These are phyloP conservation scores for Sphinx pinastri DNA, from an alignment of 2,888 invertebrate genomes.

Conservation along the genomic window DNA sequence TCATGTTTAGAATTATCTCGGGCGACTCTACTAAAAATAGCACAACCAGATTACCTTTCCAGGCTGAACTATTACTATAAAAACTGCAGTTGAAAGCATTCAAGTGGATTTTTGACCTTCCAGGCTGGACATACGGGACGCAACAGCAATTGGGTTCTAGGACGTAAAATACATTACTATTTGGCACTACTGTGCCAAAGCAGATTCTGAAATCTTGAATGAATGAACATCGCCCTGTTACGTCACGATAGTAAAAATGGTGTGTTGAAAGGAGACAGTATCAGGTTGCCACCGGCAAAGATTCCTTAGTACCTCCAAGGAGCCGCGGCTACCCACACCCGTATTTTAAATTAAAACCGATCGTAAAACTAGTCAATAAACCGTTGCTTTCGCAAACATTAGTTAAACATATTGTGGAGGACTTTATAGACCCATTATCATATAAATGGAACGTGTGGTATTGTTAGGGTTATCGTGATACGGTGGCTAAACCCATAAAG, in stretches of 20 bases:
- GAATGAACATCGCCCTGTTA: not conserved
- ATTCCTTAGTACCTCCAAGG: constrained; percentile 48
- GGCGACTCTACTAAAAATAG: not conserved
- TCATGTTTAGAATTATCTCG: too few relatives aligned
- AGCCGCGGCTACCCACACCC: constrained; percentile 30
- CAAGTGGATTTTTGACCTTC: too few relatives aligned
- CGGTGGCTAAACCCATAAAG: not conserved
- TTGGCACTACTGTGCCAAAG: not conserved
- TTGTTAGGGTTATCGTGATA: constrained; percentile 7
- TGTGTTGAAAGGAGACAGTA: not conserved
- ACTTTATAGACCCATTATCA: constrained; percentile 59
- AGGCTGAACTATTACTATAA: too few relatives aligned
- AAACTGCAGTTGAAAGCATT: too few relatives aligned
- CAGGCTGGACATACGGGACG: too few relatives aligned
- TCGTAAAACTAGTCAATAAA: constrained; percentile 58
- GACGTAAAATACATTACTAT: too few relatives aligned
- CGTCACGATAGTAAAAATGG: not conserved
- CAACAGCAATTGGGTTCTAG: too few relatives aligned
- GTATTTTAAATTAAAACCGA: constrained; percentile 57
- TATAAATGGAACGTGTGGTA: constrained; percentile 42
- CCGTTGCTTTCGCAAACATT: constrained; percentile 60
- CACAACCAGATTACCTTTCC: too few relatives aligned
- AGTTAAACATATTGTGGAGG: constrained; percentile 45
- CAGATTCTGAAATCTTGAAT: not conserved
- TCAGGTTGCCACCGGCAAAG: constrained; percentile 38